These are phyloP conservation scores for Characodon lateralis DNA, from an alignment of 2,797 vertebrate genomes.

Conservation along the genomic window DNA sequence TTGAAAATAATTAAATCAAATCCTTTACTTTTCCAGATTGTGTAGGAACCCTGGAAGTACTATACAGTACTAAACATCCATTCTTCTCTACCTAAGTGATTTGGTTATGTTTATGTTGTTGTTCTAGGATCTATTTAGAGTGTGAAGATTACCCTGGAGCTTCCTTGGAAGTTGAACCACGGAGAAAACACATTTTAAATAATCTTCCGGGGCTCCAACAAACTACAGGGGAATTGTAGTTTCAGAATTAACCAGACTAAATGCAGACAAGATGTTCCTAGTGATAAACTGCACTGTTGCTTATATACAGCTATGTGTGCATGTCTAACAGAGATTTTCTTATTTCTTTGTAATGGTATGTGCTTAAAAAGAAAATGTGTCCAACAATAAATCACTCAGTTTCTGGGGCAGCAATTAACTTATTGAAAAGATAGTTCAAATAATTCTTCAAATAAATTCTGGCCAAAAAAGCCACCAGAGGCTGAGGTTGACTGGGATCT, in stretches of 20 bases:
- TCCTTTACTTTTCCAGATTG: neutral
- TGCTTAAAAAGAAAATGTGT: neutral
- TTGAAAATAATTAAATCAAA: no score
- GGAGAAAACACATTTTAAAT: neutral
- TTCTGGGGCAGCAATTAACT: neutral
- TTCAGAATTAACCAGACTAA: neutral
- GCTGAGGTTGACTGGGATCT: constrained; percentile 65
- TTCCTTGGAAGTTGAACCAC: neutral
- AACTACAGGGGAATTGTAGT: neutral
- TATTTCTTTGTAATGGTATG: neutral
- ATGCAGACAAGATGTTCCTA: neutral
- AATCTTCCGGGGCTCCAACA: neutral
- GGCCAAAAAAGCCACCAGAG: constrained; percentile 64
- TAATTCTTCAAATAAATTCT: neutral
- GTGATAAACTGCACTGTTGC: neutral
- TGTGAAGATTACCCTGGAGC: neutral
- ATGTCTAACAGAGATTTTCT: neutral
- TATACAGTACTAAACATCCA: neutral
- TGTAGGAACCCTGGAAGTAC: neutral
- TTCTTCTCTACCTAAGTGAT: neutral
- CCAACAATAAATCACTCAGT: neutral
- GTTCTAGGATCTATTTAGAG: neutral
- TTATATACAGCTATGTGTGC: neutral
- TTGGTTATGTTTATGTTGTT: neutral
- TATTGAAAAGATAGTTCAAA: neutral